Evolutionary conservation across 37 sponge, comb jelly and placozoan species (phyloP).

Genomic region (Beroe forskalii): DNA sequence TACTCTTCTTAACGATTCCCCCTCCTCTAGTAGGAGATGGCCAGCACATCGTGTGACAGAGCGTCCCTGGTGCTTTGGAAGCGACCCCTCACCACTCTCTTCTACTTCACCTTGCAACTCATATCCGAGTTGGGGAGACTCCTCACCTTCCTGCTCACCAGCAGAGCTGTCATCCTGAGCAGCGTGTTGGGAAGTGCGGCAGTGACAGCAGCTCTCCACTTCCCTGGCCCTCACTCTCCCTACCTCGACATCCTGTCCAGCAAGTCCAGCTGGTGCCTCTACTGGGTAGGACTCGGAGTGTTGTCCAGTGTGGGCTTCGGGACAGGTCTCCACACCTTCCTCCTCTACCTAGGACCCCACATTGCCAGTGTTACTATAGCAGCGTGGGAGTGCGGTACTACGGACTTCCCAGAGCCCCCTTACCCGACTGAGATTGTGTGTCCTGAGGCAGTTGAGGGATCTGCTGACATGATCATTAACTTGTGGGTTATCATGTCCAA

Average conservation of each 20-base stretch:
- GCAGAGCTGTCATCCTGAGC: neutral
- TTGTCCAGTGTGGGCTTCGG: constrained; percentile 94
- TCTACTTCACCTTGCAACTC: constrained; percentile 77
- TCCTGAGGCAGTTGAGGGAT: constrained; percentile 68
- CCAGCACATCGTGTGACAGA: too few relatives aligned
- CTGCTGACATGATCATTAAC: constrained; percentile 64
- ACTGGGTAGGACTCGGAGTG: constrained; percentile 95
- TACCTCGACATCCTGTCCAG: constrained; percentile 67
- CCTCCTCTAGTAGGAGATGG: too few relatives aligned
- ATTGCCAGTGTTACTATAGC: constrained; percentile 98
- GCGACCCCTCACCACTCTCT: constrained; percentile 75
- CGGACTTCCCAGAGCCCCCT: constrained; percentile 96
- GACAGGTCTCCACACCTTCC: constrained; percentile 97
- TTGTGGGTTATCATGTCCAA: constrained; percentile 89
- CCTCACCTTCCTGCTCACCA: constrained; percentile 26
- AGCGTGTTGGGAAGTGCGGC: neutral
- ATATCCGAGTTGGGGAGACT: constrained; percentile 67
- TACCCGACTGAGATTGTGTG: constrained; percentile 74
- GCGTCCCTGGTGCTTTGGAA: constrained; percentile 86
- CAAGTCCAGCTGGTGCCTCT: constrained; percentile 76
- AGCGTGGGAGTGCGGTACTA: constrained; percentile 91
- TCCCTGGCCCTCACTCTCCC: constrained; percentile 64
- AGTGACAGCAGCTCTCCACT: constrained; percentile 4
- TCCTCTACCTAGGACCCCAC: constrained; percentile 97
- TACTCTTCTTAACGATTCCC: too few relatives aligned